Base-by-base conservation (phyloP, 1,140 invertebrate species). In the Bombus cullumanus region DNA sequence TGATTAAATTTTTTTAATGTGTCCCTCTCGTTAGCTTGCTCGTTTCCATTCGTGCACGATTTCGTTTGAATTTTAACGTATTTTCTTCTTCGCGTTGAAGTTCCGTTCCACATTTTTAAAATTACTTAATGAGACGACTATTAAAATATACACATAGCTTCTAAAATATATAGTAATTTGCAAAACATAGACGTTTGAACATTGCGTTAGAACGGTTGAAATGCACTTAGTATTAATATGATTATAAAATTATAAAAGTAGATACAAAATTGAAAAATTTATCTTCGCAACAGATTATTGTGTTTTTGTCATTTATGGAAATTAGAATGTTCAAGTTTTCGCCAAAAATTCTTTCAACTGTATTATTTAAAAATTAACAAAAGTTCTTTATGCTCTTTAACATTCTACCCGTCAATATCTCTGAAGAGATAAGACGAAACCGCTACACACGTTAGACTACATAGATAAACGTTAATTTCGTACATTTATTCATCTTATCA, bases 241-340 rank as follows among this genome's bases (percentile, higher is more conserved):
- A n/a, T 62, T n/a, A n/a, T 62, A n/a, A n/a, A 62, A 62, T 62
- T 62, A 62, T 62, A 62, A n/a, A 62, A 62, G 28, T n/a, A 62
- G 28, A 62, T n/a, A 28, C 12, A 62, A 62, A 28, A 28, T n/a
- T 62, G 10, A 62, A n/a, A 62, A n/a, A 59, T 59, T n/a, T 3
- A 62, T 37, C 12, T 62, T 62, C 28, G 15, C 18, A 53, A 53
- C 5, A 62, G 22, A n/a, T 62, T n/a, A 62, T 53, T n/a, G 13
- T 66, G 31, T 31, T 31, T 15, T 8, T 6, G n/a, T 31, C 15
- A 2, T 31, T 66, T 66, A 2, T 31, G 4, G 3, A 66, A 66
- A 18, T 66, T 34, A 66, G 31, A 66, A 31, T 18, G 64, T 31
- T 18, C n/a, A 18, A 66, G 6, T 64, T 37, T 4, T 37, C 8